Percentiles rank a stretch among this genome's conserved stretches.
These are phyloP conservation scores for Agapornis canus DNA, from an alignment of 2,797 vertebrate species.

Conservation along the genomic window DNA sequence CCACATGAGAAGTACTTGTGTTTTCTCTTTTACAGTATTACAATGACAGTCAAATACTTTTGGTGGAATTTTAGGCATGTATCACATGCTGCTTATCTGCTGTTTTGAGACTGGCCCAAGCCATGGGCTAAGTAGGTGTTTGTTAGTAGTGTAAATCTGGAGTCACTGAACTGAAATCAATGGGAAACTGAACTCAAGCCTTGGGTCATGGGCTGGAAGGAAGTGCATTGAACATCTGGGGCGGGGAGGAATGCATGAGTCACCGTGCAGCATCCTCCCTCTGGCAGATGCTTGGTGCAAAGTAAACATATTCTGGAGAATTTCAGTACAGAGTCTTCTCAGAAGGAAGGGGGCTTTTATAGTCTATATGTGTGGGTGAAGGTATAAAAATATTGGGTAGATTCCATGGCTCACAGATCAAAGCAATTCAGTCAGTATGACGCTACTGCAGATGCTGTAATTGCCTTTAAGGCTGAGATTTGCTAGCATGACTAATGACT, in stretches of 20 bases:
- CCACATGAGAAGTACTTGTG: neutral
- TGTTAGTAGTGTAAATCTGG: conserved; percentile 25
- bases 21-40: conserved; percentile 6
- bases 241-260: conserved; percentile 37
- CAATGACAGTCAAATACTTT: neutral
- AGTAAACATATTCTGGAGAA: conserved; percentile 43
- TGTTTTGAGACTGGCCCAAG: neutral
- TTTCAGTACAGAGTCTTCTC: neutral
- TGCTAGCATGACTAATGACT: conserved; percentile 14
- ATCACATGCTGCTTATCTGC: conserved; percentile 22
- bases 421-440: conserved; percentile 21
- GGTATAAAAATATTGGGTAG: conserved; percentile 16
- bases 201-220: conserved; percentile 56
- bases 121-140: conserved; percentile 30
- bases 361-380: conserved; percentile 34
- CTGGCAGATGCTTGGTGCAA: conserved; percentile 36
- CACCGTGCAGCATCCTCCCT: conserved; percentile 57
- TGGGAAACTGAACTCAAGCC: conserved; percentile 40
- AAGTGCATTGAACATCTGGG: conserved; percentile 47
- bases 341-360: conserved; percentile 10
- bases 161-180: conserved; percentile 22
- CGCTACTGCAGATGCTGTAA: neutral
- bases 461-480: conserved; percentile 4
- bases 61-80: conserved; percentile 37
- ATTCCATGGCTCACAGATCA: conserved; percentile 17